Percentiles rank a stretch among this genome's conserved stretches.
These are phyloP conservation scores for Parnassius orleans DNA, from an alignment of 2,888 invertebrate genomes.

Conservation along the genomic window DNA sequence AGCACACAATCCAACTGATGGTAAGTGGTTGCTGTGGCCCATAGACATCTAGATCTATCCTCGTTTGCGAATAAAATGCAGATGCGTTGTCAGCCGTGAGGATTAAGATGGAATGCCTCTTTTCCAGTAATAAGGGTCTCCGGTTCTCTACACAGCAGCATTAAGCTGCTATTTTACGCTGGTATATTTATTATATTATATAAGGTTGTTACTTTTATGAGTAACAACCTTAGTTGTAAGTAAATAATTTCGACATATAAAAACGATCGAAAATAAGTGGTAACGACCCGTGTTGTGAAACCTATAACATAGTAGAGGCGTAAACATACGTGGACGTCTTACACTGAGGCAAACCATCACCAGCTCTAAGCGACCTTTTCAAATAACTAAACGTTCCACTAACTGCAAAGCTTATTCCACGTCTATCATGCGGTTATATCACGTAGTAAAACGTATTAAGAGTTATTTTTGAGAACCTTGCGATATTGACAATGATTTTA, in stretches of 20 bases:
- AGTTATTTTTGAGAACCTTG: background rate
- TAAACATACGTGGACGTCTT: constrained; percentile 23
- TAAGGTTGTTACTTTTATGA: no score
- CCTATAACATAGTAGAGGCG: constrained; percentile 37
- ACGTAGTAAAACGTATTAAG: background rate
- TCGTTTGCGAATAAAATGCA: no score
- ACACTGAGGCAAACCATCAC: constrained; percentile 13
- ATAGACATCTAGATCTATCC: no score
- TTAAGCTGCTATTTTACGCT: no score
- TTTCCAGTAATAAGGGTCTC: no score
- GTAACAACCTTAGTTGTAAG: no score
- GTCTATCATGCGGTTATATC: background rate
- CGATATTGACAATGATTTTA: constrained; percentile 5
- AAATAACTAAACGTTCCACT: constrained; percentile 16
- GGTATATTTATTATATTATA: no score
- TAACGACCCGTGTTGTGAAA: constrained; percentile 40
- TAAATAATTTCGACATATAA: constrained; percentile 8
- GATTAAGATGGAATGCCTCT: no score
- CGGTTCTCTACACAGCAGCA: no score
- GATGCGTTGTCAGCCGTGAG: no score
- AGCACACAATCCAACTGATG: no score
- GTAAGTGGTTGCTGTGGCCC: no score
- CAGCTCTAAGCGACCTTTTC: constrained; percentile 25
- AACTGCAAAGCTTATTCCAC: constrained; percentile 5
- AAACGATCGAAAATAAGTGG: constrained; percentile 38